Conservation (phyloP, 2,797 vertebrate species). For the Brotula barbata region DNA sequence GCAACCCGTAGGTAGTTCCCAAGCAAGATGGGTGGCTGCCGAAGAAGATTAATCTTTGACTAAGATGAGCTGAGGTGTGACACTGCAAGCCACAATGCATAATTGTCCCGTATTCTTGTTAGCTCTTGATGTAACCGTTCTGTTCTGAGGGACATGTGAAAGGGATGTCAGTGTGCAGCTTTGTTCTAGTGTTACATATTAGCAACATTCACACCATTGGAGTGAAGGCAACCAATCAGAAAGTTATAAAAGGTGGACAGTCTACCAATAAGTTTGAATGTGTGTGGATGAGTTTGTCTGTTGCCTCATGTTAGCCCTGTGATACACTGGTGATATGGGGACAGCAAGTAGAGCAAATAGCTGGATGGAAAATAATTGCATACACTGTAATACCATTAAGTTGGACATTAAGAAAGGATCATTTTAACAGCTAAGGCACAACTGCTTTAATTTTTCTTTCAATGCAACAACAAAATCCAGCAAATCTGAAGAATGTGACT, state of each 20-base stretch:
- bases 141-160: constrained; percentile 5
- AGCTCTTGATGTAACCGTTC: constrained; percentile 21
- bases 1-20: neutral
- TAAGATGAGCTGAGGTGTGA: constrained; percentile 40
- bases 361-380: too few species aligned
- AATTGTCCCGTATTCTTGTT: constrained; percentile 47
- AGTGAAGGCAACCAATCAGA: too few species aligned
- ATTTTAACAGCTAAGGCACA: too few species aligned
- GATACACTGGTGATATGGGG: too few species aligned
- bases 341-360: too few species aligned
- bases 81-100: constrained; percentile 52
- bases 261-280: too few species aligned
- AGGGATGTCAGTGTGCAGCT: neutral
- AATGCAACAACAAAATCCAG: neutral
- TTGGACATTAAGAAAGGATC: too few species aligned
- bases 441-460: neutral
- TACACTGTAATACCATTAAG: too few species aligned
- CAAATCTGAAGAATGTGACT: neutral
- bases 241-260: too few species aligned
- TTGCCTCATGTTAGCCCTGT: too few species aligned
- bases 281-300: too few species aligned
- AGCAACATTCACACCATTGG: neutral
- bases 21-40: constrained; percentile 14
- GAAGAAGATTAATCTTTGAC: constrained; percentile 47
- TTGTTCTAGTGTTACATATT: neutral